Conservation (phyloP, 2,797 vertebrate genomes). For the Scleropages formosus region DNA sequence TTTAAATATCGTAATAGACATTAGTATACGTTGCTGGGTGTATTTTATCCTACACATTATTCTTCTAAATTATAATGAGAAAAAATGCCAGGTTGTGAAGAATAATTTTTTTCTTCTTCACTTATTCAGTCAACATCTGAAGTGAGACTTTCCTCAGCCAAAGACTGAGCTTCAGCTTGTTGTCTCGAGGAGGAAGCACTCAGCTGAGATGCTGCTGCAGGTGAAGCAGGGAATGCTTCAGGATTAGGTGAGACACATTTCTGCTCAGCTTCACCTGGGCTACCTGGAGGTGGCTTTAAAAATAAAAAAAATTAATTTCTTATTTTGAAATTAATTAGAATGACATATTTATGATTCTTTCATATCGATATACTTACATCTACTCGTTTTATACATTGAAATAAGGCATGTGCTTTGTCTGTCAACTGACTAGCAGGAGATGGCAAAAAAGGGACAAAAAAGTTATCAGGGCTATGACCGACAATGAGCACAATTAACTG, state of each 20-base stretch:
- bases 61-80: too few relatives aligned
- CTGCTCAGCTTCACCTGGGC: background rate
- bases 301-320: too few relatives aligned
- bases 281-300: background rate
- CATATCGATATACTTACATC: slow-evolving; percentile 1
- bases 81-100: too few relatives aligned
- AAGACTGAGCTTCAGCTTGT: background rate
- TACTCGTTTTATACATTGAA: background rate
- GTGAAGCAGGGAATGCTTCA: slow-evolving; percentile 1
- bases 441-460: background rate
- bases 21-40: too few relatives aligned
- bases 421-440: background rate
- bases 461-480: background rate
- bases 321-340: background rate
- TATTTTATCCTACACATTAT: too few relatives aligned
- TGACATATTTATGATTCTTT: background rate
- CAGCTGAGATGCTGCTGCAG: background rate
- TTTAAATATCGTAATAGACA: too few relatives aligned
- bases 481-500: background rate
- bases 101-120: background rate
- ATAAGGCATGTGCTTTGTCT: background rate
- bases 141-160: background rate
- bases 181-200: background rate
- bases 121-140: slow-evolving; percentile 11
- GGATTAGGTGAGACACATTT: background rate